phyloP scores from a whole-genome alignment of 1,140 invertebrate genomes.

The Drosophila pectinifera region DNA sequence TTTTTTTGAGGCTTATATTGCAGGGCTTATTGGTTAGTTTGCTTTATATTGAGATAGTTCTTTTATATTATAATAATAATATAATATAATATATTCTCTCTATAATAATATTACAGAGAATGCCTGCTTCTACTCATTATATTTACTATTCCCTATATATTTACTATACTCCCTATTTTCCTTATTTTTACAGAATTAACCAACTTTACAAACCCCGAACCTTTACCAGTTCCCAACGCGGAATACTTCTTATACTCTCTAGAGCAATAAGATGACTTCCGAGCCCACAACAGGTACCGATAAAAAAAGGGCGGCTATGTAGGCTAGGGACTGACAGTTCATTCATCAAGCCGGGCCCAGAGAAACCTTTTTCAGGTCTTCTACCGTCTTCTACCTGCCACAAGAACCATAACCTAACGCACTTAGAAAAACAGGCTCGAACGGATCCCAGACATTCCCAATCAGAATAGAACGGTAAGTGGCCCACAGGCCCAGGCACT shows the following conservation, averaged over 20 bases:
- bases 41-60: no score
- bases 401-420: slow-evolving; percentile 59
- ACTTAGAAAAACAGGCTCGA: slow-evolving; percentile 33
- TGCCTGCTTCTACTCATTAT: background rate
- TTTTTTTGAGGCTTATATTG: background rate
- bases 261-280: background rate
- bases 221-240: no score
- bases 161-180: no score
- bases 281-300: slow-evolving; percentile 36
- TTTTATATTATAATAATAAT: no score
- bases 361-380: slow-evolving; percentile 23
- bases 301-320: slow-evolving; percentile 1
- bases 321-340: slow-evolving; percentile 49
- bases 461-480: slow-evolving; percentile 58
- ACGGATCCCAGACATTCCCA: slow-evolving; percentile 32
- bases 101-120: background rate
- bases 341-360: slow-evolving; percentile 34
- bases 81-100: no score
- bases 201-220: background rate
- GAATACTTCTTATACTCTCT: background rate
- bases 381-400: slow-evolving; percentile 32
- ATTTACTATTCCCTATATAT: no score
- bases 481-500: background rate
- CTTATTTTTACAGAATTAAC: no score
- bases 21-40: background rate